Evolutionary conservation across 2,797 vertebrate genomes (phyloP).

Genomic region (Tauraco hartlaubi): DNA sequence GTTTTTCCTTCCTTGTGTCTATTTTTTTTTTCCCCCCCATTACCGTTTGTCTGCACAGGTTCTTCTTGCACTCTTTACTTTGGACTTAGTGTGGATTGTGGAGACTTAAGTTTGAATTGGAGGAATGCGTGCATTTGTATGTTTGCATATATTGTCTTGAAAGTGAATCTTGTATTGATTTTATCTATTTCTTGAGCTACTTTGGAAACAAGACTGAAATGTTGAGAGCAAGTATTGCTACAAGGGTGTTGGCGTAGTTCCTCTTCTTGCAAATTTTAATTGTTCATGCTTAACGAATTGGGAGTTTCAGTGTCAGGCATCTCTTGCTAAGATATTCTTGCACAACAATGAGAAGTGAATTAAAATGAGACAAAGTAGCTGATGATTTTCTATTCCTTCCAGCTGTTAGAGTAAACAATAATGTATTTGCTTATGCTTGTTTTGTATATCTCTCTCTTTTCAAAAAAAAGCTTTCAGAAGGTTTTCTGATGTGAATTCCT

Average conservation of each 20-base stretch:
- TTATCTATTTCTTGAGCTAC: neutral
- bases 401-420: neutral
- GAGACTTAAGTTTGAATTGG: neutral
- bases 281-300: neutral
- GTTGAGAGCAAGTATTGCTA: neutral
- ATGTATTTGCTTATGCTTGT: neutral
- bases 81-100: neutral
- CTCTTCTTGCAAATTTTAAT: slow-evolving; percentile 1
- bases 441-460: neutral
- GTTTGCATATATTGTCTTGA: neutral
- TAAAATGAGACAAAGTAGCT: neutral
- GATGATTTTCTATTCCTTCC: slow-evolving; percentile 9
- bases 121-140: neutral
- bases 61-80: neutral
- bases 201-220: neutral
- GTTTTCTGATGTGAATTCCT: neutral
- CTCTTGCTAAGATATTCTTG: slow-evolving; percentile 1
- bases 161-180: neutral
- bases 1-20: neutral
- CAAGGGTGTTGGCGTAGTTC: neutral
- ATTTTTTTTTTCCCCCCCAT: rapidly evolving
- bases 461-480: neutral
- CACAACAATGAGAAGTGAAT: slow-evolving; percentile 36
- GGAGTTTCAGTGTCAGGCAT: slow-evolving; percentile 11
- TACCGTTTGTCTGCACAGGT: neutral